Conservation (phyloP, 2,113 vertebrate species). For the Eurystomus gularis region DNA sequence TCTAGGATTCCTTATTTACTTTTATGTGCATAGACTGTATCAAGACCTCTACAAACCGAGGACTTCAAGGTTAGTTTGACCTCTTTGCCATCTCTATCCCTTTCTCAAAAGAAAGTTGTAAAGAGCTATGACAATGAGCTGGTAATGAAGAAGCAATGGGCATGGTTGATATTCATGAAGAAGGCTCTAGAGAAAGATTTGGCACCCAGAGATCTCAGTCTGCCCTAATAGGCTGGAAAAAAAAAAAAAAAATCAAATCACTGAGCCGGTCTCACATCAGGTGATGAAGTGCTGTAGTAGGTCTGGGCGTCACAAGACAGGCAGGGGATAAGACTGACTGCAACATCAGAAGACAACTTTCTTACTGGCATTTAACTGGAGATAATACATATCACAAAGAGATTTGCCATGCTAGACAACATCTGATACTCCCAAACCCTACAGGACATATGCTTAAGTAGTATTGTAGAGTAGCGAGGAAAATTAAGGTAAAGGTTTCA, state of each 20-base stretch:
- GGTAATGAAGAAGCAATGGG: not conserved
- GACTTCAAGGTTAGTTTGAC: not conserved
- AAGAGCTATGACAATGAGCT: not conserved
- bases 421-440: not conserved
- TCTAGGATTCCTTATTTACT: not conserved
- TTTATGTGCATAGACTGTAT: not conserved
- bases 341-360: not conserved
- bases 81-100: not conserved
- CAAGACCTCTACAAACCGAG: not conserved
- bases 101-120: not conserved
- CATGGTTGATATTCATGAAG: accelerated
- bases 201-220: not conserved
- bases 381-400: not conserved
- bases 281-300: not conserved
- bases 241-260: no score
- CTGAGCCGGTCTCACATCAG: not conserved
- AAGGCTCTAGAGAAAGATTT: not conserved
- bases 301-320: not conserved
- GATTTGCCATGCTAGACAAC: not conserved
- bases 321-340: not conserved
- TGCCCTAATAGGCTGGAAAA: not conserved
- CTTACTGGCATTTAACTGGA: not conserved
- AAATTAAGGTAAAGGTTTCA: not conserved
- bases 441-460: not conserved
- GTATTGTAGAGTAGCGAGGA: not conserved